Conservation (phyloP, 1,140 invertebrate genomes). For the Antheraea pernyi region DNA sequence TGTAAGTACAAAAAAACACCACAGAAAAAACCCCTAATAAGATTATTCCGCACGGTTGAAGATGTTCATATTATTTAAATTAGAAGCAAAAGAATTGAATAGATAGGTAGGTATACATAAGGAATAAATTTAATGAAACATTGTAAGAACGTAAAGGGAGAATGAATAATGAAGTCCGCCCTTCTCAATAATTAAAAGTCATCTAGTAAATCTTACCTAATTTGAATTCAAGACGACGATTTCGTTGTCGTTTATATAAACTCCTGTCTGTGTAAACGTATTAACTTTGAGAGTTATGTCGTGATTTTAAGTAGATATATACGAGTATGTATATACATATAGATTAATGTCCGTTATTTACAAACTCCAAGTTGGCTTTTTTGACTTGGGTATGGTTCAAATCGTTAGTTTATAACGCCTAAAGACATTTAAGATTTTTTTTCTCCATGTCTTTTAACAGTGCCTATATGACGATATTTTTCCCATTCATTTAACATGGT, state of each 20-base stretch:
- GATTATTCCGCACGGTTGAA: not conserved
- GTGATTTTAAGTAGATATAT: not conserved
- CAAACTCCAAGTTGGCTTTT: too few relatives aligned
- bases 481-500: too few relatives aligned
- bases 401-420: too few relatives aligned
- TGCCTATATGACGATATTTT: too few relatives aligned
- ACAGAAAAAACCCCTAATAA: not conserved
- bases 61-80: slow-evolving; percentile 1
- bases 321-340: too few relatives aligned
- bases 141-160: slow-evolving; percentile 4
- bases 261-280: not conserved
- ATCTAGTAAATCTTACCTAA: slow-evolving; percentile 5
- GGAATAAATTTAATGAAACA: not conserved
- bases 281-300: not conserved
- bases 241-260: not conserved
- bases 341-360: too few relatives aligned
- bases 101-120: not conserved
- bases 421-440: too few relatives aligned
- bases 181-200: slow-evolving; percentile 5
- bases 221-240: slow-evolving; percentile 2
- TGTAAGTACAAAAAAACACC: too few relatives aligned
- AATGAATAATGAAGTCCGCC: slow-evolving; percentile 4
- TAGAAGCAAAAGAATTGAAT: not conserved
- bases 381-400: too few relatives aligned
- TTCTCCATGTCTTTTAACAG: too few relatives aligned